Conservation (phyloP, 2,888 invertebrate genomes). For the Pristionchus maxplancki region DNA sequence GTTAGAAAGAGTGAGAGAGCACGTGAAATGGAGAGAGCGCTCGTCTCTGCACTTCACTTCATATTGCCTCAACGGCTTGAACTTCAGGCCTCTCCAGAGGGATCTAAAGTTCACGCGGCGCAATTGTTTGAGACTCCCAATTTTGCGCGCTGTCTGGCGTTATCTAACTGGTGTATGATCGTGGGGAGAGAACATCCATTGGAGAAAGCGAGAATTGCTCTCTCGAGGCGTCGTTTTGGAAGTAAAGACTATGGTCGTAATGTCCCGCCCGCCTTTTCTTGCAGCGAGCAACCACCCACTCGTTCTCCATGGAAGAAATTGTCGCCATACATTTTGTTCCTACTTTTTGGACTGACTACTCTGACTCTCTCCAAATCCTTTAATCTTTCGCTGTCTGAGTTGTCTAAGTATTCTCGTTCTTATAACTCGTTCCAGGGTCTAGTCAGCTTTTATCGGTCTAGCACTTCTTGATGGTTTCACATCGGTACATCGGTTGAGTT, state of each 20-base stretch:
- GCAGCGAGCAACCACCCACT: not conserved
- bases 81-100: not conserved
- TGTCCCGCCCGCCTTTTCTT: not conserved
- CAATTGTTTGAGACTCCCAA: not conserved
- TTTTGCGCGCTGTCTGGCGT: too few relatives aligned
- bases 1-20: not conserved
- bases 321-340: not conserved
- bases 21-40: not conserved
- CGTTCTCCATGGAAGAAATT: not conserved
- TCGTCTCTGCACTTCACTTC: not conserved
- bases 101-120: not conserved
- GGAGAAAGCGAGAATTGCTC: not conserved
- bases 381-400: too few relatives aligned
- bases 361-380: too few relatives aligned
- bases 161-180: not conserved
- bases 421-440: not conserved
- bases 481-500: not conserved
- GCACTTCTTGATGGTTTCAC: not conserved
- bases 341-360: too few relatives aligned
- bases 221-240: slow-evolving; percentile 4
- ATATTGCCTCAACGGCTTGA: too few relatives aligned
- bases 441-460: not conserved
- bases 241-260: not conserved
- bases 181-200: not conserved
- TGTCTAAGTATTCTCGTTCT: too few relatives aligned